A percentile compares a stretch with the other conserved stretches of the same genome.
Evolutionary conservation across 2,113 vertebrate genomes (phyloP).

Genomic region (Hippopotamus amphibius): DNA sequence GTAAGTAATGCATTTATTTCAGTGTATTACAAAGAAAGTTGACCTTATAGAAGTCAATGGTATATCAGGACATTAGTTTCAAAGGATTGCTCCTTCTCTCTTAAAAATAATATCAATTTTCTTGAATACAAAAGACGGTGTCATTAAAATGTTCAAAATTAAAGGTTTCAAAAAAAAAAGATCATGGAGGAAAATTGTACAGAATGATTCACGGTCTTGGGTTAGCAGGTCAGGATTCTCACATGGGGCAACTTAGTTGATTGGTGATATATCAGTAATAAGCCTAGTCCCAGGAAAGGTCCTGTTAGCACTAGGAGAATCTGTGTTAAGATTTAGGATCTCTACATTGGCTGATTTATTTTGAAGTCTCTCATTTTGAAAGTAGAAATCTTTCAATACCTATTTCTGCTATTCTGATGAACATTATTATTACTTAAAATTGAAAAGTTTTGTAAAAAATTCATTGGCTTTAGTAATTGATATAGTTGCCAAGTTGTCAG

Average conservation of each 20-base stretch:
- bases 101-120: neutral
- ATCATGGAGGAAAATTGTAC: neutral
- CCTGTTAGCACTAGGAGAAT: neutral
- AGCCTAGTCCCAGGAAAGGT: neutral
- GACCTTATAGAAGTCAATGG: neutral
- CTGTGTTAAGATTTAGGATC: neutral
- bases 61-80: neutral
- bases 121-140: neutral
- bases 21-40: conserved; percentile 2
- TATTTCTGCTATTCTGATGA: conserved; percentile 32
- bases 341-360: neutral
- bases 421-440: conserved; percentile 1
- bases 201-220: neutral
- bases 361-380: neutral
- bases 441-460: neutral
- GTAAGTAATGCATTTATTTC: neutral
- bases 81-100: neutral
- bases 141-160: neutral
- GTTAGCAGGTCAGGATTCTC: neutral
- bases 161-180: neutral
- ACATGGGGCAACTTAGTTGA: neutral
- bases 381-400: neutral
- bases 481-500: neutral
- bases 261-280: neutral
- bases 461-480: neutral